Conservation (phyloP, 2,888 invertebrate genomes). For the Xanthia togata region DNA sequence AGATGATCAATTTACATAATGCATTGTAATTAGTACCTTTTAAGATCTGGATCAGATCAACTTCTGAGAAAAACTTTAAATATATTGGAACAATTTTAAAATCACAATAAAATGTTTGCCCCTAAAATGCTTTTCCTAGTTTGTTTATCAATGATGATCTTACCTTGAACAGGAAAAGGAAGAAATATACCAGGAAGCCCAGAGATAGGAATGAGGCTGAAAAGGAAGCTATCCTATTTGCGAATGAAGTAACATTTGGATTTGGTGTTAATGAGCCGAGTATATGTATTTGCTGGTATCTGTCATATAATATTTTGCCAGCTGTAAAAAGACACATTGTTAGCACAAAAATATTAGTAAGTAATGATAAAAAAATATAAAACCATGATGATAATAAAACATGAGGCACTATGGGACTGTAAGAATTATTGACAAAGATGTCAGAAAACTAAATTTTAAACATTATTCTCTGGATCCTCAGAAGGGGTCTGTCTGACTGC, state of each 20-base stretch:
- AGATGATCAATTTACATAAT: constrained; percentile 43
- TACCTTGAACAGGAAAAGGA: constrained; percentile 87
- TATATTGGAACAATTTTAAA: not conserved
- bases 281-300: constrained; percentile 91
- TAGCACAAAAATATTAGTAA: constrained; percentile 67
- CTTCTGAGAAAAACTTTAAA: constrained; percentile 1
- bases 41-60: not conserved
- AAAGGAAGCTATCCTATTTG: constrained; percentile 86
- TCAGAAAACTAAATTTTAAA: not conserved
- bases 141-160: constrained; percentile 64
- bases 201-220: constrained; percentile 86
- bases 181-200: constrained; percentile 91
- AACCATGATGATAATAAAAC: constrained; percentile 9
- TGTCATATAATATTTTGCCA: constrained; percentile 91
- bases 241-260: constrained; percentile 86
- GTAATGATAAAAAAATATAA: constrained; percentile 46
- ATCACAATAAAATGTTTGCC: too few relatives aligned
- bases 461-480: not conserved
- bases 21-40: constrained; percentile 25
- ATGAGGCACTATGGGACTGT: not conserved
- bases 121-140: not conserved
- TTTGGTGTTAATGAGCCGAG: constrained; percentile 88
- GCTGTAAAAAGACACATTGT: constrained; percentile 86
- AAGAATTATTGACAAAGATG: not conserved
- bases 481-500: not conserved